Evolutionary conservation across 2,888 invertebrate genomes (phyloP).

Genomic region (Oxycera nigricornis): DNA sequence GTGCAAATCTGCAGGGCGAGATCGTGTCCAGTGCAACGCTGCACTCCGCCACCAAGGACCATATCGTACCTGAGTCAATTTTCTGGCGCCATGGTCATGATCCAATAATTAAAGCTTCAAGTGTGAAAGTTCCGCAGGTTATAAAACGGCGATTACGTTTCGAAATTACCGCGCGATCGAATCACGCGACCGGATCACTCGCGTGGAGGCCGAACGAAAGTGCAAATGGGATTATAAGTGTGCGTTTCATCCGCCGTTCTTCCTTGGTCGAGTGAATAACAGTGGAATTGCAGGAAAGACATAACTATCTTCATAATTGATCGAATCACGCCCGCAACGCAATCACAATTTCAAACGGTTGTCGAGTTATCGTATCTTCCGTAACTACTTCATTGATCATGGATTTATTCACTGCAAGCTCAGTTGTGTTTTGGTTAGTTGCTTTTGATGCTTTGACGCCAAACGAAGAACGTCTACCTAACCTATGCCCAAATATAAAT

Average conservation of each 20-base stretch:
- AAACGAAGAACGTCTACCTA: no score
- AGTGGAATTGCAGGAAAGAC: conserved; percentile 27
- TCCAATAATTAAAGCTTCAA: background rate
- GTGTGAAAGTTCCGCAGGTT: conserved; percentile 11
- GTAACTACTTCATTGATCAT: no score
- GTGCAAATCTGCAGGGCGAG: background rate
- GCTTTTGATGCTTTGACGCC: no score
- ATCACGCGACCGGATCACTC: background rate
- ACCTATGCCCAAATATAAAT: no score
- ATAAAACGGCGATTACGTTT: background rate
- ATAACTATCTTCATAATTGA: no score
- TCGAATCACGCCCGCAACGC: background rate
- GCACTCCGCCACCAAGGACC: background rate
- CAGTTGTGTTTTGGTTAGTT: no score
- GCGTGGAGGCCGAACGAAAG: conserved; percentile 20
- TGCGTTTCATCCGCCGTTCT: background rate
- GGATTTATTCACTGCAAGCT: background rate
- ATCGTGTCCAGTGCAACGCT: background rate
- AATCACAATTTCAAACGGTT: background rate
- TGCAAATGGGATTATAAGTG: conserved; percentile 30
- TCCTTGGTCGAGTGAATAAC: background rate
- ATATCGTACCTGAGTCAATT: background rate
- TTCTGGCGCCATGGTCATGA: background rate
- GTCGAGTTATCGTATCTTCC: no score
- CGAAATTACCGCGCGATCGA: background rate